A percentile compares a stretch with the other conserved stretches of the same genome.
Conservation (phyloP, 2,888 invertebrate species). For the Andrena camellia region DNA sequence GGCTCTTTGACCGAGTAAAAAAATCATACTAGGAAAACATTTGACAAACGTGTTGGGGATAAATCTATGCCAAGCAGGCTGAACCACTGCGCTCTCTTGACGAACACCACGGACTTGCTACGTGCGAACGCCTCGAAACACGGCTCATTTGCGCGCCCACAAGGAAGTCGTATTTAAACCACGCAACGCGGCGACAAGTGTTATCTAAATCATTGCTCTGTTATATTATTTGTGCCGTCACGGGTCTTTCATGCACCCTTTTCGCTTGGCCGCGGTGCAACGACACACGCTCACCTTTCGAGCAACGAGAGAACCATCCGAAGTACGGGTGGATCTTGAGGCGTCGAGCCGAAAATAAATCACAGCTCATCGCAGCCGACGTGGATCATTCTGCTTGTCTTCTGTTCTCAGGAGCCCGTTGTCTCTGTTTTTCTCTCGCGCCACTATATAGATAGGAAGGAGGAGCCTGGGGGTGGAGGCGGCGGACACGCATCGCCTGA, state of each 20-base stretch:
- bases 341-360: constrained; percentile 75
- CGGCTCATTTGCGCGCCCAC: constrained; percentile 4
- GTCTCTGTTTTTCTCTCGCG: constrained; percentile 42
- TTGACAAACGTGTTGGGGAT: not conserved
- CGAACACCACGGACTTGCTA: not conserved
- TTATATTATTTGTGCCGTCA: constrained; percentile 17
- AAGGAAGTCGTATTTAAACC: not conserved
- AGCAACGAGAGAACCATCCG: constrained; percentile 51
- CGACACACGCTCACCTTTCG: constrained; percentile 58
- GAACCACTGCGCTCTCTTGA: not conserved
- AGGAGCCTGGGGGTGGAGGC: constrained; percentile 21
- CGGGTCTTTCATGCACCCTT: constrained; percentile 4
- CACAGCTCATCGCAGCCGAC: constrained; percentile 60
- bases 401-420: constrained; percentile 33
- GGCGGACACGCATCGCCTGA: constrained; percentile 64
- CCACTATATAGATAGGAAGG: constrained; percentile 10
- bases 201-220: constrained; percentile 22
- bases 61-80: not conserved
- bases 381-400: constrained; percentile 53
- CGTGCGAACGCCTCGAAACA: not conserved
- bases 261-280: constrained; percentile 43
- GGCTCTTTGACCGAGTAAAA: not conserved
- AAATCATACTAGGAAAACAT: not conserved
- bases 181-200: constrained; percentile 22
- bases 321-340: constrained; percentile 57